These are phyloP conservation scores for Globodera rostochiensis DNA, from an alignment of 1,140 invertebrate species.

Conservation along the genomic window DNA sequence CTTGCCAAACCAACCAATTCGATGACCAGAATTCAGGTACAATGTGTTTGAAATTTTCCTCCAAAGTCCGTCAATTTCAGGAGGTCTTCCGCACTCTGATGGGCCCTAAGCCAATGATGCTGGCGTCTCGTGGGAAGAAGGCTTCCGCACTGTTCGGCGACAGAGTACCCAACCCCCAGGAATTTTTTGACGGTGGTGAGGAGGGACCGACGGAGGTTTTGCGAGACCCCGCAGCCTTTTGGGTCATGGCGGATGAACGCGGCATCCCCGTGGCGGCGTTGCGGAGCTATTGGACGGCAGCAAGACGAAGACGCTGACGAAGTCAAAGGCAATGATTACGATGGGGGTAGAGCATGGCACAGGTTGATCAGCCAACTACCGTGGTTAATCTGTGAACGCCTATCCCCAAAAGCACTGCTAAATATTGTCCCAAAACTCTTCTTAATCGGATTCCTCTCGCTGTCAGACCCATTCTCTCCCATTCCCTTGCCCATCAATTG, in stretches of 20 bases:
- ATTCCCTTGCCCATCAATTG: not conserved
- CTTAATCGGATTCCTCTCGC: not conserved
- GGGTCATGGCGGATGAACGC: slow-evolving; percentile 17
- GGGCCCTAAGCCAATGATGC: slow-evolving; percentile 32
- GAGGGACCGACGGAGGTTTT: not conserved
- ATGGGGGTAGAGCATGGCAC: not conserved
- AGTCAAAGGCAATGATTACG: not conserved
- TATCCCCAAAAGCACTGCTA: too few species aligned
- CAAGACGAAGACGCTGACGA: slow-evolving; percentile 11
- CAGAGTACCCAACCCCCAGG: not conserved
- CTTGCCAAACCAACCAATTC: slow-evolving; percentile 27
- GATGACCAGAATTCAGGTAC: slow-evolving; percentile 37
- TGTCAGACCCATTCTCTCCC: not conserved
- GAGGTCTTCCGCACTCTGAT: slow-evolving; percentile 37
- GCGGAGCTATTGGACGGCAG: not conserved
- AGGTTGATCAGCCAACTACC: slow-evolving; percentile 8
- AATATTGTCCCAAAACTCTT: too few species aligned
- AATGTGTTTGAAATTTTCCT: not conserved
- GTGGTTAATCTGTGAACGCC: too few species aligned
- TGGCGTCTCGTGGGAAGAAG: slow-evolving; percentile 31
- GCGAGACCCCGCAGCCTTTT: not conserved
- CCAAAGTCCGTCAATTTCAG: slow-evolving; percentile 6
- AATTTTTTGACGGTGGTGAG: not conserved
- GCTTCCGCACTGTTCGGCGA: slow-evolving; percentile 4
- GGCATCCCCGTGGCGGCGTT: not conserved